phyloP scores from a whole-genome alignment of 2,797 vertebrate species.

The Helostoma temminkii region DNA sequence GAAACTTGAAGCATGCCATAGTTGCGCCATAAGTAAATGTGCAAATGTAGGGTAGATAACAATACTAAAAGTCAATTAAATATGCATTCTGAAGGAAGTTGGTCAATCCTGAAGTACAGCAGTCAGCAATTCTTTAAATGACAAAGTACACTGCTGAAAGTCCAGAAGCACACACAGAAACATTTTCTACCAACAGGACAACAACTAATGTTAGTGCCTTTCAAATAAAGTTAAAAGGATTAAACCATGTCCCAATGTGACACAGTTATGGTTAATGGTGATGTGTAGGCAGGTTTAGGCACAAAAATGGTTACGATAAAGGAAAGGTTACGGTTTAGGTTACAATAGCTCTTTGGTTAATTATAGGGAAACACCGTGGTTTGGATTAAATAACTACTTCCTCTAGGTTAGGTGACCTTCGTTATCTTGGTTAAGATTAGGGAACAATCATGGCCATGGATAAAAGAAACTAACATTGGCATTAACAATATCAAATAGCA shows the following conservation, averaged over 20 bases:
- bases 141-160: background rate
- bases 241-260: background rate
- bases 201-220: background rate
- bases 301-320: background rate
- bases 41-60: too few relatives aligned
- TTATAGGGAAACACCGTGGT: constrained; percentile 28
- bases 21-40: background rate
- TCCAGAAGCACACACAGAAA: background rate
- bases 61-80: too few relatives aligned
- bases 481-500: background rate
- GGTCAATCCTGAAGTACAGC: too few relatives aligned
- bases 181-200: background rate
- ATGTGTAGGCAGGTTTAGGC: background rate
- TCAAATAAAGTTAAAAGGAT: background rate
- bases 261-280: background rate
- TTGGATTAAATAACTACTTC: constrained; percentile 33
- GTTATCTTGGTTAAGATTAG: background rate
- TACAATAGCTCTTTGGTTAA: background rate
- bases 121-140: background rate
- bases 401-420: constrained; percentile 10
- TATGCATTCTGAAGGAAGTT: background rate
- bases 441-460: background rate
- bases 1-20: constrained; percentile 4
- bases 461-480: constrained; percentile 1
- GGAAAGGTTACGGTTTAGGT: constrained; percentile 20